Evolutionary conservation across 2,113 vertebrate genomes (phyloP), one percentile per base, ranked within the genome.

Genomic region (Paradisaea rubra): DNA sequence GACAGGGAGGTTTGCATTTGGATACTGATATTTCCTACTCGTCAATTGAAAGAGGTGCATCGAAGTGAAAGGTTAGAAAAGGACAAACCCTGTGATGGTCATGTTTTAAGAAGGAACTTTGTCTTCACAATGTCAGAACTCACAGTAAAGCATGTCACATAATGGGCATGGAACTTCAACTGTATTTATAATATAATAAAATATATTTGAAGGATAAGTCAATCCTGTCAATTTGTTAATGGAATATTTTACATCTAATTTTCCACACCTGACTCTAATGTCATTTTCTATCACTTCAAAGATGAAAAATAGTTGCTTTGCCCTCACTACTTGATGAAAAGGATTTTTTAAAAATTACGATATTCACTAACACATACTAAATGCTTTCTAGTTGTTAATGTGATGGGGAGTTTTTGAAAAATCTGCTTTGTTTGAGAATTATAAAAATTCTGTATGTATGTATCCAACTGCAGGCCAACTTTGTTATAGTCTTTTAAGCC

Each of bases 51-150:
- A 78, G 56, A 16, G 23, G 16, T 82, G 9, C 7, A 13, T 15
- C 68, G 15, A 60, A 65, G 41, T 5, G 41, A 69, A 63, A 24
- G 16, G 6, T 60, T 76, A 66, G 45, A 28, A 74, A 69, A 82
- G 35, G 10, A 28, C 0, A 5, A 85, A 15, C 11, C 66, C 64
- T 60, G 0, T 47, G n/a, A 14, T 65, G 37, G 6, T 59, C 2
- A 0, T 33, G 30, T 70, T 81, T 37, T 56, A 39, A 59, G 33
- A 70, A 23, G 21, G 63, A 91, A 60, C 20, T 68, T 79, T 54
- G 6, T 69, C 47, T 84, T 73, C 35, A 31, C 25, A 50, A 3
- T 78, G 15, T 60, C 13, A 63, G 76, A 71, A 35, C 24, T 81
- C 20, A 33, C 13, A n/a, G 12, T 57, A 83, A 79, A 85, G 6